Evolutionary conservation across 2,113 vertebrate species (phyloP).

Genomic region (Otis tarda): DNA sequence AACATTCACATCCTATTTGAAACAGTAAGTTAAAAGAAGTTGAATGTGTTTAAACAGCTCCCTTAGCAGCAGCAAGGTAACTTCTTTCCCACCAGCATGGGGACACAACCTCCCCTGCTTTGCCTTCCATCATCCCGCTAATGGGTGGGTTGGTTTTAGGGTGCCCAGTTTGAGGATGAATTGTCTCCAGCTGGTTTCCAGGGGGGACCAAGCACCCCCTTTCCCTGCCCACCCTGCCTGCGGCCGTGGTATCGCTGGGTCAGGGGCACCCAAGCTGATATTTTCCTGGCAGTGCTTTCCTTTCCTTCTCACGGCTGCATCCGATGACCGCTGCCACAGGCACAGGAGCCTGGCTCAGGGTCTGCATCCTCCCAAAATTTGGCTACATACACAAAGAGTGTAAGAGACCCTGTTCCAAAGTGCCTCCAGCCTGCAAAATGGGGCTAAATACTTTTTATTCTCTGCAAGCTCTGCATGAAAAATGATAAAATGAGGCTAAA

Average conservation of each 20-base stretch:
- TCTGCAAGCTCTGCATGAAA: background rate
- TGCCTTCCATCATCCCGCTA: background rate
- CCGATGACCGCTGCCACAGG: rapidly evolving
- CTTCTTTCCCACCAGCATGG: background rate
- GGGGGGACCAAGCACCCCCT: background rate
- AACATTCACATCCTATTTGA: background rate
- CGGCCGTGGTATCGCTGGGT: rapidly evolving
- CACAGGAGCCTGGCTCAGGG: background rate
- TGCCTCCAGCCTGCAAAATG: background rate
- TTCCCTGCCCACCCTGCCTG: background rate
- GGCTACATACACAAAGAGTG: background rate
- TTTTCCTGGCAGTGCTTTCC: background rate
- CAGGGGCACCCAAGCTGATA: rapidly evolving
- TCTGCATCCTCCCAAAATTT: background rate
- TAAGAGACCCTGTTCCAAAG: background rate
- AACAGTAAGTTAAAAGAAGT: background rate
- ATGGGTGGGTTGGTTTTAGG: background rate
- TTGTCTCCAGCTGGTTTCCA: background rate
- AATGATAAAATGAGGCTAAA: background rate
- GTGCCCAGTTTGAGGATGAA: background rate
- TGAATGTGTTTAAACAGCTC: background rate
- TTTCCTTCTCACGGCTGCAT: background rate
- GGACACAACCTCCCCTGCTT: background rate
- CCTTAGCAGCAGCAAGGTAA: background rate
- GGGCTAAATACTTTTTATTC: background rate